Base-by-base conservation (phyloP, 2,797 vertebrate species). In the Clarias platycephalus region DNA sequence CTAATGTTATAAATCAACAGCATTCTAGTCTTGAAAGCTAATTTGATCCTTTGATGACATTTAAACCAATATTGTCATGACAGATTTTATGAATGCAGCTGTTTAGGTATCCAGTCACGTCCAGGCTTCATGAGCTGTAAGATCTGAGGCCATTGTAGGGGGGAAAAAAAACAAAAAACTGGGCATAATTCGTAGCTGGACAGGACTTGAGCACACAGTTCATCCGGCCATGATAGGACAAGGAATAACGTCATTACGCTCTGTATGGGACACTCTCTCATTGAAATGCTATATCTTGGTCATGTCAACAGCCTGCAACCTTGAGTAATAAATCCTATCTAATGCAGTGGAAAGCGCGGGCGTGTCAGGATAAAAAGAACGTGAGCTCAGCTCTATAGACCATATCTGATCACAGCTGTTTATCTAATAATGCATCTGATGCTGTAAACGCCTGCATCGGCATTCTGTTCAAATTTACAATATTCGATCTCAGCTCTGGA, bases 221-320 rank as follows among this genome's bases (percentile, higher is more conserved):
- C 91, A 93, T 93, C 92, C 92, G 90, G 72, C n/a, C 83, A 86
- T 92, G 93, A 94, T 94, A 93, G 91, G 91, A 91, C 84, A 86
- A 91, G 87, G 90, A 91, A 92, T 93, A 92, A 93, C 92, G 93
- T 93, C 92, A 94, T 94, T 93, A 94, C 92, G 93, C 87, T 87
- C 91, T 70, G 92, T 90, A 90, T 86, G 88, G 92, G 92, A 93
- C 92, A 92, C 91, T 93, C 94, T 94, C 94, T 93, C 91, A 89
- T 86, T 87, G 88, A 90, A 93, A 93, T 93, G 91, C 90, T 93
- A 93, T 92, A 94, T 94, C 93, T 92, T 91, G 91, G 90, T 91
- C 91, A 87, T 91, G 94, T 94, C 93, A 94, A 94, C 94, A 93
- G 91, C 90, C 88, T 88, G 90, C 91, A 92, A 93, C 91, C 91